Evolutionary conservation across 2,113 vertebrate species (phyloP), one percentile per base, ranked within the genome.

Genomic region (Ardeotis arabs): DNA sequence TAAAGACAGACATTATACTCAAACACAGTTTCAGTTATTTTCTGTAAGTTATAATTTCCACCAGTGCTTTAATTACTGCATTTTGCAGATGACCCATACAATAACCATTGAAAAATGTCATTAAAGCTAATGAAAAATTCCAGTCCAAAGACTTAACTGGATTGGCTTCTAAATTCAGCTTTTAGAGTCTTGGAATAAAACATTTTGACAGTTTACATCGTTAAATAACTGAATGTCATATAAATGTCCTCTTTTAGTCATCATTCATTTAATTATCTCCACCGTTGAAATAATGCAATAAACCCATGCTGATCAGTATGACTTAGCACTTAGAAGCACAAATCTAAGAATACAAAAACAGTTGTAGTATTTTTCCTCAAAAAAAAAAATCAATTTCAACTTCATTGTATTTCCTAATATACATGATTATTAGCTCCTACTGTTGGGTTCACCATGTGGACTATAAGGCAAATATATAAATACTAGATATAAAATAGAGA

Each of bases 221-320:
- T 90, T 94, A 95, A 96, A 96, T 90, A 94, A 96, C 74, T 93
- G 90, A 87, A 94, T 90, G 95, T 52, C 87, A 91, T 80, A 93
- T 85, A 91, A 96, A 87, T 33, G 63, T 83, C 59, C 63, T 87
- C 81, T 89, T 97, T 91, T 73, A 95, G 90, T 94, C 67, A 93
- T 83, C 78, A 94, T 45, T 94, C 84, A 91, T 94, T 95, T 91
- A 82, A 96, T 93, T 96, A 94, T 85, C 70, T 90, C 59, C 59
- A 74, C 49, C 22, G 17, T 19, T 86, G 87, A 94, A 96, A 91
- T 86, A 93, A 94, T 79, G 89, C 81, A 91, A 69, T 87, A 94
- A 90, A 59, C n/a, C 62, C 75, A 63, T 68, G 66, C 66, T 76
- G 94, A 91, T 94, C 89, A 88, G 68, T 81, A 90, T 87, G 84